Evolutionary conservation across 2,113 vertebrate genomes (phyloP), one percentile per base, ranked within the genome.

Genomic region (Trinectes maculatus): DNA sequence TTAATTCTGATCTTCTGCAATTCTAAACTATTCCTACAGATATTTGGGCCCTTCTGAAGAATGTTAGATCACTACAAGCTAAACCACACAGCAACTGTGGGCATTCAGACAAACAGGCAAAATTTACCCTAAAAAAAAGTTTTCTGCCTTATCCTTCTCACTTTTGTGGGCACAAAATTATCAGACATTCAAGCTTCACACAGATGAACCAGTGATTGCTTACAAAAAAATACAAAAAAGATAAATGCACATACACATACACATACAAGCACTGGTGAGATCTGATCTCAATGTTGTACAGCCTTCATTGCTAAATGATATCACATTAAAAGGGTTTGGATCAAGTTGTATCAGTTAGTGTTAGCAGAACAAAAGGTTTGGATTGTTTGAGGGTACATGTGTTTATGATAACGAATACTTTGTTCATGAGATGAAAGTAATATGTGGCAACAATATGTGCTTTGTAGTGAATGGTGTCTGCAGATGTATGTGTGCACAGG

Each of bases 391-490:
- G 77, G 70, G 63, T 51, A 25, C 26, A 29, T 61, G 69, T 67
- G 70, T 24, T 49, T 19, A 64, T 54, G 70, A 29, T 54, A 18
- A 80, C 71, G 64, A 79, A 75, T 33, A 58, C 57, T 71, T 82
- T 78, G 58, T 77, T 86, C 60, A 48, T 33, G 63, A 71, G 53
- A 54, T 65, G 51, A 62, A 42, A 40, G 61, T 65, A 51, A 42
- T 79, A 15, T 70, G 67, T 74, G 70, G 57, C 59, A 74, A 86
- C 70, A 57, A 63, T 33, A 49, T 74, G 77, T 79, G 73, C 72
- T 77, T 84, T 44, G 62, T 68, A 77, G 83, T 80, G 85, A 76
- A 84, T 79, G 76, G 79, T 77, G 71, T 81, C 66, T 74, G 79
- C 83, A 83, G 65, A 78, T 83, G 78, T 68, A 18, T 64, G 57